Conservation (phyloP, 2,888 invertebrate genomes). For the Doris montereyensis region DNA sequence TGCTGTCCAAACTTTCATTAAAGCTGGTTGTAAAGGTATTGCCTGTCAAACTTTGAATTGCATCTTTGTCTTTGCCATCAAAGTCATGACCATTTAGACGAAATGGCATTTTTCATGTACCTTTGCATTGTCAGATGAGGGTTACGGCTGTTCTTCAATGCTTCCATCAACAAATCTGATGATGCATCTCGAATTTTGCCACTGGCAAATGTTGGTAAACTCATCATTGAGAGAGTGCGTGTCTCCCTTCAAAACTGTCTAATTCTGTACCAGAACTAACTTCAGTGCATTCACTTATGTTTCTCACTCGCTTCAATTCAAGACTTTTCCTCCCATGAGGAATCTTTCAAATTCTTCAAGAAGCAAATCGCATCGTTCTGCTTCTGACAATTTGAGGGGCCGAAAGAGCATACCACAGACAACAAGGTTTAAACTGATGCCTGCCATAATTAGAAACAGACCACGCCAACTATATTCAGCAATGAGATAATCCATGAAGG, state of each 20-base stretch:
- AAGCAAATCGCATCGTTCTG: constrained; percentile 55
- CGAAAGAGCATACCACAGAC: constrained; percentile 68
- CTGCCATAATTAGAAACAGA: constrained; percentile 67
- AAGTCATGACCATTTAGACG: no score
- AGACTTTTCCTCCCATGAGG: constrained; percentile 44
- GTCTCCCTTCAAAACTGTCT: constrained; percentile 10
- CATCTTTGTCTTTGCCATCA: no score
- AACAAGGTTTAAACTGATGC: constrained; percentile 66
- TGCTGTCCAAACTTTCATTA: no score
- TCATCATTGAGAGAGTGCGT: constrained; percentile 27
- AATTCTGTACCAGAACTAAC: not conserved
- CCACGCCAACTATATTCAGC: constrained; percentile 70
- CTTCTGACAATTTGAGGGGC: constrained; percentile 62
- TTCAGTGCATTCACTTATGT: not conserved
- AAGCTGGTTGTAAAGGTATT: no score
- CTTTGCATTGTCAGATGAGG: constrained; percentile 36
- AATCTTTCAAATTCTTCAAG: constrained; percentile 61
- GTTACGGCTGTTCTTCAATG: constrained; percentile 35
- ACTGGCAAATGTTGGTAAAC: constrained; percentile 35
- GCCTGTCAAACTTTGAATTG: no score
- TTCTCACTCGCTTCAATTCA: not conserved
- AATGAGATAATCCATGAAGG: constrained; percentile 66
- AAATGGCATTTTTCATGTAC: constrained; percentile 40
- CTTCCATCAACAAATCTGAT: constrained; percentile 29
- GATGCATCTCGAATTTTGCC: not conserved